These are phyloP conservation scores for Habropoda laboriosa DNA, from an alignment of 1,140 invertebrate genomes.

Conservation along the genomic window DNA sequence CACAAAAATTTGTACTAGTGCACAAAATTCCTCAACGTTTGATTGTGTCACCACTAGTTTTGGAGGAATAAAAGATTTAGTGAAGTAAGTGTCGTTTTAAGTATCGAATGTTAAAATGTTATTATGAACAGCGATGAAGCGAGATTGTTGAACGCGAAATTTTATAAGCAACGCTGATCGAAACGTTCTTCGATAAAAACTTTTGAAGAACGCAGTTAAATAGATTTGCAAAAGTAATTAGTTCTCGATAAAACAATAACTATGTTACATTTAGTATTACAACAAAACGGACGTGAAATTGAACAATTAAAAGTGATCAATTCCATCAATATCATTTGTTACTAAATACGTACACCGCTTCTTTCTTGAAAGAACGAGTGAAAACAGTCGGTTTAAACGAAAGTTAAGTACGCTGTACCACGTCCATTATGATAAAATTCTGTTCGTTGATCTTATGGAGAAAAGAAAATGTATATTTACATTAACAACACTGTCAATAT, in stretches of 20 bases:
- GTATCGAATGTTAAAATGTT: conserved; percentile 25
- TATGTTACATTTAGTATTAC: not conserved
- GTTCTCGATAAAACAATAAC: not conserved
- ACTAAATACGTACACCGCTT: conserved; percentile 3
- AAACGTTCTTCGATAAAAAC: conserved; percentile 1
- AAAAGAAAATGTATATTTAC: conserved; percentile 23
- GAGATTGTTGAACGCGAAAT: not conserved
- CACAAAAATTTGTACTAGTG: conserved; percentile 26
- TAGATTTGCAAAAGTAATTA: not conserved
- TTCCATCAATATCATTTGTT: not conserved
- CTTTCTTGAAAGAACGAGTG: not conserved
- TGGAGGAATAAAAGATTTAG: conserved; percentile 27
- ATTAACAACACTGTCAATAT: not conserved
- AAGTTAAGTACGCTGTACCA: conserved; percentile 23
- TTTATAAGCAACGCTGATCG: not conserved
- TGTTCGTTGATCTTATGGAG: not conserved
- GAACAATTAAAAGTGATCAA: not conserved
- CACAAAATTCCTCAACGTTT: conserved; percentile 19
- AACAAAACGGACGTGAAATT: not conserved
- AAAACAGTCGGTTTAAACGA: not conserved
- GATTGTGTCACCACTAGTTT: conserved; percentile 7
- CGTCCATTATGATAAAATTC: not conserved
- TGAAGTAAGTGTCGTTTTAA: not conserved
- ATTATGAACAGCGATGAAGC: not conserved
- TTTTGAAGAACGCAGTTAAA: not conserved